These are phyloP conservation scores for Plemyria rubiginata DNA, from an alignment of 2,888 invertebrate species.

Conservation along the genomic window DNA sequence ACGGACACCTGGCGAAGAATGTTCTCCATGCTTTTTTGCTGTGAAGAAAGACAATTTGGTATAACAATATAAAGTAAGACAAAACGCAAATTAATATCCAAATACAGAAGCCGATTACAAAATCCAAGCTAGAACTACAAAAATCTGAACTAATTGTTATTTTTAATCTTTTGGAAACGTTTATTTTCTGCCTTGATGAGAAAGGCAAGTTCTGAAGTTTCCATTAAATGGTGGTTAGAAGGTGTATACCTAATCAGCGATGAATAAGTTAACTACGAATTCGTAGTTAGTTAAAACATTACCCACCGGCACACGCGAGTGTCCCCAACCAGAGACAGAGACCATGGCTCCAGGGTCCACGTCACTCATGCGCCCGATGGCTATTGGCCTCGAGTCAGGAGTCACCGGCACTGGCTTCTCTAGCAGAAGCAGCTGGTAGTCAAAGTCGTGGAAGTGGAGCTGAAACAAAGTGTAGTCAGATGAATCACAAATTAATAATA, in stretches of 20 bases:
- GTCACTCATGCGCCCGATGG: conserved; percentile 61
- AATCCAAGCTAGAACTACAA: no score
- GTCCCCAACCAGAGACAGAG: conserved; percentile 73
- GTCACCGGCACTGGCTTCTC: conserved; percentile 65
- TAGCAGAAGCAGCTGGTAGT: conserved; percentile 71
- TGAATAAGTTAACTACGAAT: no score
- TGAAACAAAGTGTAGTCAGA: conserved; percentile 1
- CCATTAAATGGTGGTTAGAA: no score
- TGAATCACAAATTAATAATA: no score
- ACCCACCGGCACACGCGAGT: conserved; percentile 59
- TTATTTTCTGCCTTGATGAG: no score
- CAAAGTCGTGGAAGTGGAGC: conserved; percentile 64
- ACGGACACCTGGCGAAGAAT: conserved; percentile 60
- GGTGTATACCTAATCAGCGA: no score
- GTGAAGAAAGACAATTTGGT: conserved; percentile 11
- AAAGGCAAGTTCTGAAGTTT: no score
- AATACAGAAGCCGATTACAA: no score
- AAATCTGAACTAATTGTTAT: no score
- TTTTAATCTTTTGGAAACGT: no score
- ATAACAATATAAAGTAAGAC: no score
- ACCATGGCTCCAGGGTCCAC: conserved; percentile 53
- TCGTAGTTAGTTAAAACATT: background rate
- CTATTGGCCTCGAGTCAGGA: conserved; percentile 59
- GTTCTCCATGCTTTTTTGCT: conserved; percentile 71
- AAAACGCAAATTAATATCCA: no score